Evolutionary conservation across 2,888 invertebrate genomes (phyloP), one percentile per base, ranked within the genome.

Genomic region (Drosophila diplacantha): DNA sequence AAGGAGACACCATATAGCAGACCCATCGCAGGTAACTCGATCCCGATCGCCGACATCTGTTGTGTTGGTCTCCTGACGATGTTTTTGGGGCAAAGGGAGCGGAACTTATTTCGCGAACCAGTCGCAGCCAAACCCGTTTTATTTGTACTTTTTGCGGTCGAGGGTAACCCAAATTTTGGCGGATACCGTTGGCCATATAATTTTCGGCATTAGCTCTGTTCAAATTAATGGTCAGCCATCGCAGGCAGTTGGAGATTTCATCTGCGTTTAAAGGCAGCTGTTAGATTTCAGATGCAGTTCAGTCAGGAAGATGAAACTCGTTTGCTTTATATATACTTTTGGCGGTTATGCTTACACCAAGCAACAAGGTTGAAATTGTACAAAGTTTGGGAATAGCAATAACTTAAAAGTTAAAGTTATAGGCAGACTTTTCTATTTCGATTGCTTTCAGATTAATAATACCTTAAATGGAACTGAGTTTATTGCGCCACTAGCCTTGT

Each of bases 111-210:
- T 61, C 59, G 61, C 59, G 53, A 53, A 62, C 62, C 62, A 53
- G 63, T 52, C 62, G 24, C 31, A 12, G 26, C 11, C 11, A 51
- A 62, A 62, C 49, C 49, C 8, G 59, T 49, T 61, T 61, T 35
- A 1, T 12, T 24, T 37, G 22, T n/a, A 38, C 18, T 68, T 71
- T 63, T 73, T 5, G 44, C 18, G 44, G 44, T 71, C 59, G 71
- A 74, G 74, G 76, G 76, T 80, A 80, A 77, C 77, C 76, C 77
- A 77, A 77, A 77, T 77, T 76, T 46, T 46, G 69, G 61, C 72
- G 65, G 68, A 73, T 80, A 70, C 77, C 80, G 78, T 78, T 81
- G 81, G 60, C 75, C 70, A 66, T 79, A 78, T 79, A 79, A 81
- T 79, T 79, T 78, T 72, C 66, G 64, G 75, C 74, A 81, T 75